Conservation (phyloP, 2,113 vertebrate species). For the Psammodynastes pulverulentus region DNA sequence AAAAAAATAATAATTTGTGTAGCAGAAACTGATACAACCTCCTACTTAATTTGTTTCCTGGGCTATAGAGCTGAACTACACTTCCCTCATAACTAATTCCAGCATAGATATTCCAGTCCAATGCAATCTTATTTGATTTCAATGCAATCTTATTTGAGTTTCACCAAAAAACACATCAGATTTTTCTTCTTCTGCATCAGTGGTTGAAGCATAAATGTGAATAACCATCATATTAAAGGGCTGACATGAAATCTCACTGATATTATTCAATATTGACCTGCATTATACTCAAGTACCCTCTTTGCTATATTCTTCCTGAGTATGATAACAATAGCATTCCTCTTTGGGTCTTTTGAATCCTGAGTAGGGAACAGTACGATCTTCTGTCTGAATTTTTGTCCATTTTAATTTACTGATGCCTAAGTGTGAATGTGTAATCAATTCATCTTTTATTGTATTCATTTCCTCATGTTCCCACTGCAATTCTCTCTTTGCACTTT, state of each 20-base stretch:
- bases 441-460: no score
- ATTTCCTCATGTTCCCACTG: no score
- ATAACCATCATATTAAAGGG: neutral
- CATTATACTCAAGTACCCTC: neutral
- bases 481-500: neutral
- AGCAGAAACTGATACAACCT: neutral
- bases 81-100: neutral
- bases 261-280: neutral
- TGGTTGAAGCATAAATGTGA: neutral
- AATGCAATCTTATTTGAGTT: neutral
- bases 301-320: neutral
- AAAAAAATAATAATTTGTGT: neutral
- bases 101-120: neutral
- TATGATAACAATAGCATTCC: neutral
- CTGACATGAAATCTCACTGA: neutral
- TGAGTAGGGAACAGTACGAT: no score
- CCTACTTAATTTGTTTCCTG: neutral
- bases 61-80: neutral
- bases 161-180: neutral
- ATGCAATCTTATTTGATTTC: neutral
- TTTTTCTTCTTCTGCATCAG: neutral
- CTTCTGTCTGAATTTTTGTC: no score
- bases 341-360: neutral
- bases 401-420: no score
- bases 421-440: no score